A percentile compares a stretch with the other conserved stretches of the same genome.
These are phyloP conservation scores for Cephus pygmeus DNA, from an alignment of 2,888 invertebrate genomes.

Conservation along the genomic window DNA sequence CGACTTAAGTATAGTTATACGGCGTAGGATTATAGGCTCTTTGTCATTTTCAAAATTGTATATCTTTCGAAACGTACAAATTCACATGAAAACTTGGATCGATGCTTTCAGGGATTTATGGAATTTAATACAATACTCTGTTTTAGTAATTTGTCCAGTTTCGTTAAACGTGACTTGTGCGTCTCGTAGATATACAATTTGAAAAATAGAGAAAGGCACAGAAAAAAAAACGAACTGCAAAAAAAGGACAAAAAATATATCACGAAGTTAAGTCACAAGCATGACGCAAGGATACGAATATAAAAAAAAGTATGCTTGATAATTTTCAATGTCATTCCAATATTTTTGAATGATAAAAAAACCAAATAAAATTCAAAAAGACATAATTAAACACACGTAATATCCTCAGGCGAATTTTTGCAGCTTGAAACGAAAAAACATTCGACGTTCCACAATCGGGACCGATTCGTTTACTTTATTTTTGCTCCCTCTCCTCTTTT, in stretches of 20 bases:
- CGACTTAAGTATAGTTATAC: background rate
- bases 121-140: background rate
- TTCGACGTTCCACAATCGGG: slow-evolving; percentile 12
- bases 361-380: background rate
- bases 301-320: too few species aligned
- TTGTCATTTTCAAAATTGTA: background rate
- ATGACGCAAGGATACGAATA: background rate
- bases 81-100: background rate
- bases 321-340: background rate
- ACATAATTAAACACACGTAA: background rate
- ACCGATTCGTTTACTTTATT: background rate
- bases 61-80: background rate
- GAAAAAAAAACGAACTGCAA: background rate
- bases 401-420: background rate
- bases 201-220: background rate
- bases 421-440: background rate
- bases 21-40: background rate
- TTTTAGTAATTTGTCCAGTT: background rate
- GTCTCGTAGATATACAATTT: background rate
- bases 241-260: background rate
- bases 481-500: background rate
- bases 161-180: background rate
- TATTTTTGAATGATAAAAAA: background rate
- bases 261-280: background rate
- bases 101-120: background rate